Evolutionary conservation across 2,797 vertebrate species (phyloP).

Genomic region (Pyrocephalus nanus): DNA sequence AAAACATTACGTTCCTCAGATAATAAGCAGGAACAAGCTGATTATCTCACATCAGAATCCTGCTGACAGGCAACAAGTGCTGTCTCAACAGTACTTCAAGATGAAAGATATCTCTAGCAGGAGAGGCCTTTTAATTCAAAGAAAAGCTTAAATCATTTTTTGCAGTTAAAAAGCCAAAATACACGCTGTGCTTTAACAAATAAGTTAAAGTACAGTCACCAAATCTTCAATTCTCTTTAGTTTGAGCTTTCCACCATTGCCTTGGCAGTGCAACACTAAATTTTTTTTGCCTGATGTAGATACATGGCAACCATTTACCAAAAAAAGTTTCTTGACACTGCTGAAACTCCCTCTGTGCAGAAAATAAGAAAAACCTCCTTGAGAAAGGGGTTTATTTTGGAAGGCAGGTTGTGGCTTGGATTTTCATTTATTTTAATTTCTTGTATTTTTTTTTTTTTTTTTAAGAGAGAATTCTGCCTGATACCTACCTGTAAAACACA

Average conservation of each 20-base stretch:
- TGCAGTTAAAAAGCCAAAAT: neutral
- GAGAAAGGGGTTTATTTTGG: neutral
- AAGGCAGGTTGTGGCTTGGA: neutral
- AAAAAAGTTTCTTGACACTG: neutral
- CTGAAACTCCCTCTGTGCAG: neutral
- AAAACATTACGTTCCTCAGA: neutral
- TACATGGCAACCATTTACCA: neutral
- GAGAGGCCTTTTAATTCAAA: neutral
- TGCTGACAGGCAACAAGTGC: conserved; percentile 12
- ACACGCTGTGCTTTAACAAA: neutral
- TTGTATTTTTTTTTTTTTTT: neutral
- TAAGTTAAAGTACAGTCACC: neutral
- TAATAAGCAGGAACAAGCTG: conserved; percentile 27
- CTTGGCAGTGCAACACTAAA: neutral
- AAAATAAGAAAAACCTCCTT: neutral
- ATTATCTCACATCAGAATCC: conserved; percentile 18
- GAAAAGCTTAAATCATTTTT: neutral
- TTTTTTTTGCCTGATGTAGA: neutral
- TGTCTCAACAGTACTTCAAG: neutral
- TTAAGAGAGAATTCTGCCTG: neutral
- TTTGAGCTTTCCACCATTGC: neutral
- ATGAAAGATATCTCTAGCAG: neutral
- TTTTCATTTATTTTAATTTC: neutral
- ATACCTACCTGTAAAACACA: neutral
- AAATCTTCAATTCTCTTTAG: neutral